Evolutionary conservation across 2,888 invertebrate genomes (phyloP), one percentile per base, ranked within the genome.

Genomic region (Cheilosia soror): DNA sequence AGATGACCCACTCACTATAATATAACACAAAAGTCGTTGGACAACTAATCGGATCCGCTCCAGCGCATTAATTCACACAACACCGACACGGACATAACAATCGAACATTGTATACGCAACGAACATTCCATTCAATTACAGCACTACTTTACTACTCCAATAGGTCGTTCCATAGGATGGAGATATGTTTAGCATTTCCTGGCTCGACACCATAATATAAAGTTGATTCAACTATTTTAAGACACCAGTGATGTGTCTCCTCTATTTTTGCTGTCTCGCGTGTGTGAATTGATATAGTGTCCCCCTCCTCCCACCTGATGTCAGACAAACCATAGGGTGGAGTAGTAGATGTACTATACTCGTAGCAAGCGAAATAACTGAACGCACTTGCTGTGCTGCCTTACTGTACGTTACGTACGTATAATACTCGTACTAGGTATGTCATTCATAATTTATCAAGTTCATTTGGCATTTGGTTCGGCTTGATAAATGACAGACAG

Each of bases 361-460:
- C 25, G 55, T 55, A n/a, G 29, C 29, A 29, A 20, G 13, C 29
- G 29, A 27, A 15, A 9, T 37, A 37, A 37, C 37, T 37, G 37
- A 37, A 57, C 53, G 11, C 57, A 11, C 20, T 15, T 53, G 33
- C 15, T 55, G n/a, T 20, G 55, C 15, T 6, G 31, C 53, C 31
- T 15, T n/a, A 71, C 49, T 25, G 33, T 31, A 37, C 76, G 37
- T 11, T 31, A 37, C 76, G 37, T 11, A 37, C 3, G 11, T 11
- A 11, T 33, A 42, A 65, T 73, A 25, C 63, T 40, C 20, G 47
- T 15, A 47, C 60, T 20, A 63, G 55, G 66, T 78, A 57, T 69
- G 83, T 78, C 83, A 83, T 83, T 83, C 78, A 83, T 73, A 83
- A 83, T 69, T 78, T 78, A 69, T 78, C 73, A 73, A 83, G 83